Evolutionary conservation across 2,797 vertebrate species (phyloP).

Genomic region (Xenentodon cancila): DNA sequence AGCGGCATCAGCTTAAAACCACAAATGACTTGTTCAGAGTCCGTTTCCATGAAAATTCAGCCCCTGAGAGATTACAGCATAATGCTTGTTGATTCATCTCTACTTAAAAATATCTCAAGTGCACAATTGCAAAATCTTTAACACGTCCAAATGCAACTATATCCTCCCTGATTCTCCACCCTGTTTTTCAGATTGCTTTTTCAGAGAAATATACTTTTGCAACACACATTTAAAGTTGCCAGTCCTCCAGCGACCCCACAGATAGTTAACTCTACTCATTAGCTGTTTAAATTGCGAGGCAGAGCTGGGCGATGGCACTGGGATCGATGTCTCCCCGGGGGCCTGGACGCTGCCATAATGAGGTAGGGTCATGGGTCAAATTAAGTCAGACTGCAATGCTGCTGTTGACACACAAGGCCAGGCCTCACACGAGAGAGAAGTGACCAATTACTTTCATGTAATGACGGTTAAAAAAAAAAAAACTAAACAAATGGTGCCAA

Average conservation of each 20-base stretch:
- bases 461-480: slow-evolving; percentile 18
- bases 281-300: slow-evolving; percentile 52
- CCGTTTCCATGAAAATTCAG: slow-evolving; percentile 19
- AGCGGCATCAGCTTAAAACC: slow-evolving; percentile 14
- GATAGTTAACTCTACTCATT: slow-evolving; percentile 25
- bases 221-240: background rate
- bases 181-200: background rate
- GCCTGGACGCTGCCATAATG: slow-evolving; percentile 40
- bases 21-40: slow-evolving; percentile 24
- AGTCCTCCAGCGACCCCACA: slow-evolving; percentile 23
- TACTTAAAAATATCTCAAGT: slow-evolving; percentile 3
- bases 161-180: slow-evolving; percentile 2
- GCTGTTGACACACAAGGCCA: background rate
- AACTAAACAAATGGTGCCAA: background rate
- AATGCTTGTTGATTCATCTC: slow-evolving; percentile 27
- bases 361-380: slow-evolving; percentile 57
- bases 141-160: background rate
- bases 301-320: slow-evolving; percentile 22
- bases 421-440: slow-evolving; percentile 16
- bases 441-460: slow-evolving; percentile 27
- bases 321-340: slow-evolving; percentile 57
- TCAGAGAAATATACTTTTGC: background rate
- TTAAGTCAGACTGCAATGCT: slow-evolving; percentile 36
- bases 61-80: slow-evolving; percentile 17
- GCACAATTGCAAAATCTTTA: background rate